These are phyloP conservation scores for Xestia ashworthii DNA, from an alignment of 2,888 invertebrate genomes.

Conservation along the genomic window DNA sequence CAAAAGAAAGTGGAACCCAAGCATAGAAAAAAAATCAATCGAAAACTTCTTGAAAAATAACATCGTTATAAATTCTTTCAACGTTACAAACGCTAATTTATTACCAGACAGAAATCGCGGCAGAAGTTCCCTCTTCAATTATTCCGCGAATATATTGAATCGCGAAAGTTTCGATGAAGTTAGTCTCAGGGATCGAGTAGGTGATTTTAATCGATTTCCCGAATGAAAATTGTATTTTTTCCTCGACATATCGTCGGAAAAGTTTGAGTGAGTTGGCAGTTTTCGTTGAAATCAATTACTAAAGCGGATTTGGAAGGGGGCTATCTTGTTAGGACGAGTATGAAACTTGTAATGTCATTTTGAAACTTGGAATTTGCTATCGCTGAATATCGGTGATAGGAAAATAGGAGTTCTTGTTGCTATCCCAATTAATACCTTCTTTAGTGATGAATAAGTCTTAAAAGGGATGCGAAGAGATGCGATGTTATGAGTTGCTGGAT, in stretches of 20 bases:
- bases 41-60: constrained; percentile 34
- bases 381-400: neutral
- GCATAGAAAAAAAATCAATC: neutral
- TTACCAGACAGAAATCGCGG: constrained; percentile 29
- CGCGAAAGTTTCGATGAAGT: constrained; percentile 53
- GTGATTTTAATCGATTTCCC: constrained; percentile 61
- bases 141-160: constrained; percentile 46
- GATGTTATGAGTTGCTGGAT: too few relatives aligned
- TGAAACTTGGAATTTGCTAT: constrained; percentile 20
- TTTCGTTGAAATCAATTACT: constrained; percentile 53
- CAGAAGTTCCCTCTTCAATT: constrained; percentile 48
- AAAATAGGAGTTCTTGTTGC: neutral
- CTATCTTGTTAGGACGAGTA: constrained; percentile 10
- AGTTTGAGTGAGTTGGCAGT: constrained; percentile 57
- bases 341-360: constrained; percentile 27
- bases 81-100: constrained; percentile 42
- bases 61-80: constrained; percentile 46
- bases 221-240: constrained; percentile 57
- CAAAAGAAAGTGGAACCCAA: neutral
- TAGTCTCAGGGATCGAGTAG: constrained; percentile 41
- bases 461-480: too few relatives aligned
- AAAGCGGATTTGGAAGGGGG: constrained; percentile 15
- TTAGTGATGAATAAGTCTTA: too few relatives aligned
- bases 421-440: neutral
- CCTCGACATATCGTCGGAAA: constrained; percentile 51